phyloP scores from a whole-genome alignment of 2,888 invertebrate species.

The Cactoblastis cactorum region DNA sequence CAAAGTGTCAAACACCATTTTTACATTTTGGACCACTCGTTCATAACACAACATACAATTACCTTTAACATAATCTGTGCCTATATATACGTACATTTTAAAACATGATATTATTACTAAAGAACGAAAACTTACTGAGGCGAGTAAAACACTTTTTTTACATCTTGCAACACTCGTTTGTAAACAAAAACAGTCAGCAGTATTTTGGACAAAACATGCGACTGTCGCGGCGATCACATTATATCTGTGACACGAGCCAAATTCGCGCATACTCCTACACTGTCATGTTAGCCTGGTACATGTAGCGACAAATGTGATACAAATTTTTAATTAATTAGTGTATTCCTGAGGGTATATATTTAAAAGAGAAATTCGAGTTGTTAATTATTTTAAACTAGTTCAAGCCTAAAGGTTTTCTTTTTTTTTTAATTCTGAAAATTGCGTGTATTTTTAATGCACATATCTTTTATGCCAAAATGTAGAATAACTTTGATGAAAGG shows the following conservation, averaged over 20 bases:
- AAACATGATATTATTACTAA: not conserved
- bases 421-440: no score
- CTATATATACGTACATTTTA: no score
- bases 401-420: no score
- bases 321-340: not conserved
- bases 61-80: no score
- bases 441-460: no score
- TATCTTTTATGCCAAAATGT: no score
- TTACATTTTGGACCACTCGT: no score
- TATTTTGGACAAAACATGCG: conserved; percentile 32
- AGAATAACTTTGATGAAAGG: no score
- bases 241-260: conserved; percentile 27
- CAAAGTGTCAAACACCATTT: no score
- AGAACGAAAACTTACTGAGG: not conserved
- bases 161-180: conserved; percentile 1
- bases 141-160: not conserved
- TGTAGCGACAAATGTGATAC: conserved; percentile 14
- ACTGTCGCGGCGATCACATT: conserved; percentile 31
- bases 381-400: no score
- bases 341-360: not conserved
- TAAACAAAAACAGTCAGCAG: conserved; percentile 2
- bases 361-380: no score
- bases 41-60: no score
- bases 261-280: conserved; percentile 39
- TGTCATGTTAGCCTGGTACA: conserved; percentile 42